Percentiles rank a stretch among this genome's conserved stretches.
phyloP scores from a whole-genome alignment of 2,797 vertebrate genomes.

The Synanceia verrucosa region DNA sequence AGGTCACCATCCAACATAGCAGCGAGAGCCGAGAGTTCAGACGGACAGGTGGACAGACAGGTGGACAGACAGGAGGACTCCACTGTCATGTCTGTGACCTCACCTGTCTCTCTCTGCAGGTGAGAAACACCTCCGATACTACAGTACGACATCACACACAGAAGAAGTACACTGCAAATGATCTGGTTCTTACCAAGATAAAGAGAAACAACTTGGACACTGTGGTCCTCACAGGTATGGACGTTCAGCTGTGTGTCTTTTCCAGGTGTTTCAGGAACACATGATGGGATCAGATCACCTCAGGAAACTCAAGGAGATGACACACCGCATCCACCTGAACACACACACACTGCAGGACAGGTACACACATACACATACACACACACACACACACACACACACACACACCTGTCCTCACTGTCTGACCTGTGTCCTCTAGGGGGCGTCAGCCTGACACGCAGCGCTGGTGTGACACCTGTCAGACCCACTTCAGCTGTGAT shows the following conservation, averaged over 20 bases:
- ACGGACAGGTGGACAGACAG: constrained; percentile 68
- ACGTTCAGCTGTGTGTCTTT: background rate
- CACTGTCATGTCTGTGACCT: constrained; percentile 91
- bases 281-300: constrained; percentile 88
- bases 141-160: background rate
- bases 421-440: constrained; percentile 67
- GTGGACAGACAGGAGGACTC: constrained; percentile 73
- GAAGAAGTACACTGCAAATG: too few relatives aligned
- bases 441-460: constrained; percentile 68
- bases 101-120: constrained; percentile 87
- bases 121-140: constrained; percentile 44
- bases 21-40: constrained; percentile 91
- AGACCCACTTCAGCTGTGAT: constrained; percentile 88
- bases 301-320: constrained; percentile 87
- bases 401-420: background rate
- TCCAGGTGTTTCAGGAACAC: constrained; percentile 92
- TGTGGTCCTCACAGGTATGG: too few relatives aligned
- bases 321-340: constrained; percentile 52
- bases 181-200: too few relatives aligned
- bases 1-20: constrained; percentile 95
- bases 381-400: background rate
- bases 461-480: constrained; percentile 93
- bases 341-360: constrained; percentile 43
- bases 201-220: too few relatives aligned
- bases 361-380: constrained; percentile 14